These are phyloP conservation scores for Carassius gibelio DNA, from an alignment of 2,113 vertebrate species.

Conservation along the genomic window DNA sequence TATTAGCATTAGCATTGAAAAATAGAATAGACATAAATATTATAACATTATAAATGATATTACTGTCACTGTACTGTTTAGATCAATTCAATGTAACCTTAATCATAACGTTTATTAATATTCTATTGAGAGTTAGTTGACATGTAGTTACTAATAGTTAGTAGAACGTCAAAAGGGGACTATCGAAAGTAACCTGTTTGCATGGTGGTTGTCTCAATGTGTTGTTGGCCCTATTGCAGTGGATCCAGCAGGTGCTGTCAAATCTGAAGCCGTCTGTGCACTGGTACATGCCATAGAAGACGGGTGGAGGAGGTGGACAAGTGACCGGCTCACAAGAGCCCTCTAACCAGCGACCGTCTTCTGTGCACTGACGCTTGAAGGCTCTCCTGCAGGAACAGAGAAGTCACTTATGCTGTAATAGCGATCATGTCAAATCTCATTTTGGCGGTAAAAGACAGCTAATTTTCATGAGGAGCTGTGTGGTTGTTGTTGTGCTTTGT, in stretches of 20 bases:
- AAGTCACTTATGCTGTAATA: background rate
- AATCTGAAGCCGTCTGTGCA: slow-evolving; percentile 92
- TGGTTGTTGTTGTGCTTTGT: background rate
- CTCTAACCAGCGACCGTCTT: slow-evolving; percentile 92
- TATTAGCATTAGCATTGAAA: too few species aligned
- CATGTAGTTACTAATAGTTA: too few species aligned
- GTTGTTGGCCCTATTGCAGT: slow-evolving; percentile 82
- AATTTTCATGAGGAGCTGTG: background rate
- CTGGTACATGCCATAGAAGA: slow-evolving; percentile 91
- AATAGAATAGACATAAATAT: background rate
- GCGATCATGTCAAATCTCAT: background rate
- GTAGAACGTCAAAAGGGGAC: too few species aligned
- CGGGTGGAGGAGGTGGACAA: slow-evolving; percentile 88
- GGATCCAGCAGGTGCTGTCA: slow-evolving; percentile 91
- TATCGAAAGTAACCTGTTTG: slow-evolving; percentile 64
- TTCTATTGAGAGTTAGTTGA: too few species aligned
- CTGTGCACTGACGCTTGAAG: slow-evolving; percentile 93
- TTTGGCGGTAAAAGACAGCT: background rate
- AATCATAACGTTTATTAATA: too few species aligned
- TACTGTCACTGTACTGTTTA: background rate
- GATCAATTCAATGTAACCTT: background rate
- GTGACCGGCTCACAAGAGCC: slow-evolving; percentile 89
- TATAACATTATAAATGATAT: background rate
- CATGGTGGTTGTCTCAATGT: slow-evolving; percentile 81
- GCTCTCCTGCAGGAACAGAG: slow-evolving; percentile 76